Evolutionary conservation across 2,113 vertebrate genomes (phyloP), one percentile per base, ranked within the genome.

Genomic region (Oncorhynchus kisutch): DNA sequence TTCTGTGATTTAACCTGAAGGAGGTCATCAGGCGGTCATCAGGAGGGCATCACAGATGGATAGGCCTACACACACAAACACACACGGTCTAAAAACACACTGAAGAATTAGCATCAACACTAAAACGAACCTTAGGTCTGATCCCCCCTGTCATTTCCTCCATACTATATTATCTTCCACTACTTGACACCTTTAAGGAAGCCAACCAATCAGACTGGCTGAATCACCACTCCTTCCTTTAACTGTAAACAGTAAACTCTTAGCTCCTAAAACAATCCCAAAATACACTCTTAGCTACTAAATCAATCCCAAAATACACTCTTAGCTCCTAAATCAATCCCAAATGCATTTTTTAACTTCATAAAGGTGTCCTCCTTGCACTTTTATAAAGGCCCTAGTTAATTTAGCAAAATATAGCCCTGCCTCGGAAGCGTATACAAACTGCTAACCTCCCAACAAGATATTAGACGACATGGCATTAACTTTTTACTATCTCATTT

Each of bases 401-500:
- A 27, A 24, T 25, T 60, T 70, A n/a, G n/a, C 5, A n/a, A 49
- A 74, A 70, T 72, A 78, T 51, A 73, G 22, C 39, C 39, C 39
- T 45, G 9, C 39, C 11, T 45, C 39, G 11, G 64, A 51, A 24
- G 73, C 24, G 73, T 76, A 67, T 73, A 66, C 67, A 39, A 76
- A 71, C 51, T 78, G 78, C 57, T 73, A 57, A 65, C 51, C 27
- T 64, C 69, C 60, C 57, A 75, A 68, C 16, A 3, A 59, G 25
- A 71, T 75, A 68, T 78, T 82, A 82, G 75, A 82, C 64, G 54
- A 45, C 51, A 11, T 12, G n/a, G 54, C 59, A 51, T 82, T 65
- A 75, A 75, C 18, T 2, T 66, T 76, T 76, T 73, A 79, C 73
- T 29, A 20, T 70, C 73, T 76, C 59, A 76, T 78, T 82, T 82